Conservation (phyloP, 2,888 invertebrate genomes). For the Campoplex nolae region DNA sequence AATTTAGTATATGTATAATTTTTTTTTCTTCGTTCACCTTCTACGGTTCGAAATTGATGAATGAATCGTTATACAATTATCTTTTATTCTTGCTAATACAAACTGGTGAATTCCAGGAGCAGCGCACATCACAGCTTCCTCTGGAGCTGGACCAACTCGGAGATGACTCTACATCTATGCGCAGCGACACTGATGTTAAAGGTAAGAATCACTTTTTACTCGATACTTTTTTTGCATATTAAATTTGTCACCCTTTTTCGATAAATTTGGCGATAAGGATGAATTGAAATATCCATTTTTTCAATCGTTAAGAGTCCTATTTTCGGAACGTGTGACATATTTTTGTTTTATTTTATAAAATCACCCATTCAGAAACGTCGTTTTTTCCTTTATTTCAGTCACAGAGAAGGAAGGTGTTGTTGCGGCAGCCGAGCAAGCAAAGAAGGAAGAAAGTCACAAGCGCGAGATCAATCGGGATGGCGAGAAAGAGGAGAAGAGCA, state of each 20-base stretch:
- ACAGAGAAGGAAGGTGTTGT: slow-evolving; percentile 83
- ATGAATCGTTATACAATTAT: slow-evolving; percentile 7
- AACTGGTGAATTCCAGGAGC: slow-evolving; percentile 88
- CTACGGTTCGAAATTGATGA: slow-evolving; percentile 14
- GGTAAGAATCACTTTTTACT: slow-evolving; percentile 84
- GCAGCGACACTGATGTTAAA: slow-evolving; percentile 93
- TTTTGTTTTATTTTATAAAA: neutral
- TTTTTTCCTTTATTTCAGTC: slow-evolving; percentile 77
- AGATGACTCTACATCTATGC: slow-evolving; percentile 95
- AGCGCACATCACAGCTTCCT: slow-evolving; percentile 95
- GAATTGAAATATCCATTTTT: neutral
- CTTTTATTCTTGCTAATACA: slow-evolving; percentile 63
- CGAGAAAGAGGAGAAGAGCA: slow-evolving; percentile 82
- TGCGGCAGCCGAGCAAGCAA: slow-evolving; percentile 80
- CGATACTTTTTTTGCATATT: neutral
- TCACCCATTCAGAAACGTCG: slow-evolving; percentile 1
- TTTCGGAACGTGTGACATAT: neutral
- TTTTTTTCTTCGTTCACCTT: slow-evolving; percentile 6
- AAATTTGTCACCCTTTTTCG: neutral
- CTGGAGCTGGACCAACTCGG: slow-evolving; percentile 91
- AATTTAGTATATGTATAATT: slow-evolving; percentile 12
- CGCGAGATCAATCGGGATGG: slow-evolving; percentile 83
- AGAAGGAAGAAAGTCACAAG: slow-evolving; percentile 83
- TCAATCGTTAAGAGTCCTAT: neutral
- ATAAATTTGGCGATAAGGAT: neutral